Percentiles rank a stretch among this genome's conserved stretches.
phyloP scores from a whole-genome alignment of 2,113 vertebrate genomes.

The Philantomba maxwellii region DNA sequence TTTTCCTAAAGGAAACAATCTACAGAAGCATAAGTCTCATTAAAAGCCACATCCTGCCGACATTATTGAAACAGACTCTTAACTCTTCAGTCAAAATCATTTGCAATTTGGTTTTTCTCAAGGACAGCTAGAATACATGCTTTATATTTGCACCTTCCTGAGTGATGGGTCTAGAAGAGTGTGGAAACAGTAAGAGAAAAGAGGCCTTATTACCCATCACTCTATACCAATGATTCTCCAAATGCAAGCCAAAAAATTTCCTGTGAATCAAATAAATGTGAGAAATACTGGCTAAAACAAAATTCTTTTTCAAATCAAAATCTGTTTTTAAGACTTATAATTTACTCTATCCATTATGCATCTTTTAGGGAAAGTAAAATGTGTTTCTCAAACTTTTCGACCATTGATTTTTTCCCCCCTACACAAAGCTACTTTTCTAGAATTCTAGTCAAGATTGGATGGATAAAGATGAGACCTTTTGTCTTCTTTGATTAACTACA shows the following conservation, averaged over 20 bases:
- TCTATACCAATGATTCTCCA: background rate
- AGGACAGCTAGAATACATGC: background rate
- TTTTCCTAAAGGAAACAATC: background rate
- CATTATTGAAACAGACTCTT: background rate
- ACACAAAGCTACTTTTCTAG: background rate
- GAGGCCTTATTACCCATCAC: background rate
- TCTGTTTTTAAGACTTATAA: background rate
- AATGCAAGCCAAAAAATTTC: background rate
- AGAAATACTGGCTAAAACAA: background rate
- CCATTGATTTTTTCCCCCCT: fast-evolving
- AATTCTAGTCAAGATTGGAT: background rate
- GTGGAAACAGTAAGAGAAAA: background rate
- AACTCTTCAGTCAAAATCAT: background rate
- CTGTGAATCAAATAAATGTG: background rate
- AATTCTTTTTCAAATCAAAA: background rate
- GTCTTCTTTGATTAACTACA: background rate
- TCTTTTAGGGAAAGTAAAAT: background rate
- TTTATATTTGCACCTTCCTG: background rate
- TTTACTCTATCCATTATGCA: background rate
- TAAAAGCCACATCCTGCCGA: background rate
- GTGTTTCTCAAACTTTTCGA: background rate
- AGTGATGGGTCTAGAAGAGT: background rate
- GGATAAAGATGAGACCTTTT: background rate
- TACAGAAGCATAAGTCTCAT: background rate
- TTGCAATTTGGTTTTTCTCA: background rate